A percentile compares a stretch with the other conserved stretches of the same genome.
Conservation (phyloP, 2,797 vertebrate genomes). For the Enteromius radiatus region DNA sequence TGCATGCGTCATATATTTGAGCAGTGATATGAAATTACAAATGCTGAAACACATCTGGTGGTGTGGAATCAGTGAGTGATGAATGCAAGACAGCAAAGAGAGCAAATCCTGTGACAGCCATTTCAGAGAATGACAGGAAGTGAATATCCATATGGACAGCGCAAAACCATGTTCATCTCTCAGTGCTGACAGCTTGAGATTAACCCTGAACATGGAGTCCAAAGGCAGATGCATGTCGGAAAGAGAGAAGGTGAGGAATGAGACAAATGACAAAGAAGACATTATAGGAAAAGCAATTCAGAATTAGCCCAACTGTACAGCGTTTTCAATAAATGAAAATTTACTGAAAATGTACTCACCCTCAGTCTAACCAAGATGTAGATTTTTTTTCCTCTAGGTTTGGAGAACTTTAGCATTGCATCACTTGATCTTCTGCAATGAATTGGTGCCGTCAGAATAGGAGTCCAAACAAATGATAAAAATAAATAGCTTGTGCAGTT, state of each 20-base stretch:
- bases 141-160: not conserved
- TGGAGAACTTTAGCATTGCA: not conserved
- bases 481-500: not conserved
- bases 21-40: not conserved
- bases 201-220: constrained; percentile 25
- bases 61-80: not conserved
- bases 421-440: not conserved
- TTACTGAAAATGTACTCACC: not conserved
- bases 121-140: constrained; percentile 22
- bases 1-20: not conserved
- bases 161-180: constrained; percentile 31
- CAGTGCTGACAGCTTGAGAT: constrained; percentile 37
- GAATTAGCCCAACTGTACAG: not conserved
- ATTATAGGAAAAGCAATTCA: not conserved
- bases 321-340: not conserved
- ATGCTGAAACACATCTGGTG: constrained; percentile 4
- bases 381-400: not conserved
- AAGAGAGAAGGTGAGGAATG: not conserved
- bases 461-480: not conserved
- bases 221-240: not conserved
- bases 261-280: constrained; percentile 18
- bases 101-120: constrained; percentile 2
- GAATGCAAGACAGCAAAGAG: constrained; percentile 12
- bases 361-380: not conserved
- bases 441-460: not conserved